Evolutionary conservation across 2,113 vertebrate species (phyloP), one percentile per base, ranked within the genome.

Genomic region (Microcebus ravelobensis): DNA sequence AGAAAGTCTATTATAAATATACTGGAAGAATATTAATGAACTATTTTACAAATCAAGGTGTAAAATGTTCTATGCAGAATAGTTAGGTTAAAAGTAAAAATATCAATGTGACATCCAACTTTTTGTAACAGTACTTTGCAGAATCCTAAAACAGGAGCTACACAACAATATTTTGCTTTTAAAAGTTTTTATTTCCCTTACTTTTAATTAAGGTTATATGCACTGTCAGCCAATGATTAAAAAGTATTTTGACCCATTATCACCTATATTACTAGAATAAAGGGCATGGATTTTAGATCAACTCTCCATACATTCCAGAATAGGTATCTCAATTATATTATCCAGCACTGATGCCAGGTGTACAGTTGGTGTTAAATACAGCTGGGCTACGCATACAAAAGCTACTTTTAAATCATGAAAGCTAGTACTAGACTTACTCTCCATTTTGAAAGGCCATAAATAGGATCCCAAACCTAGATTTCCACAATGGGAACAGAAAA

Each of bases 21-120:
- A 90, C 8, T 0, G 27, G 34, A 39, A 87, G 61, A 89, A 27
- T 71, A 65, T 48, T 65, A 90, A 90, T 18, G 18, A 93, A 92
- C 36, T 45, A 87, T 76, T 50, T 86, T 96, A 88, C 50, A 96
- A 89, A 90, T 65, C 34, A 94, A 87, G 12, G 2, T 27, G 9
- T 11, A 79, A 96, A 88, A 65, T 61, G 39, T 85, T 94, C 39
- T 61, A 86, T 59, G 25, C 42, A 87, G 36, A 79, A 92, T 45
- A 95, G 36, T 48, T 57, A 77, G 67, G 52, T 87, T 91, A 71
- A 91, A 89, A 80, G 86, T 73, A 63, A 93, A 93, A 90, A 87
- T 57, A 80, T 17, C 88, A 29, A 63, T 70, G 23, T 74, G 20
- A 87, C 15, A 87, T 8, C 27, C 55, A 84, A 20, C 61, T 92